phyloP scores from a whole-genome alignment of 92 coral and sea anemone species.

The Porites evermanni region DNA sequence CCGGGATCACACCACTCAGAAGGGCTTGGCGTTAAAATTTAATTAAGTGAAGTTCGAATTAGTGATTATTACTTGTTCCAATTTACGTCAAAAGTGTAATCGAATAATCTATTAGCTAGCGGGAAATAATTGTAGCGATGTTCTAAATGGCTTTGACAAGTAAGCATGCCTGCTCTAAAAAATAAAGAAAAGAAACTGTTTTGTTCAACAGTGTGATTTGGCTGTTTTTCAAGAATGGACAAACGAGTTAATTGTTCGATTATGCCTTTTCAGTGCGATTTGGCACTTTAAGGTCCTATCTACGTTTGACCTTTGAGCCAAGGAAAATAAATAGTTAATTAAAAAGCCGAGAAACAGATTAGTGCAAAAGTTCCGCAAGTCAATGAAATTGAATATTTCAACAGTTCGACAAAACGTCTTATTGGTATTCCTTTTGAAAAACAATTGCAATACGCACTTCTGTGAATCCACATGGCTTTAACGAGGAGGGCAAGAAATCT shows the following conservation, averaged over 20 bases:
- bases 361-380: neutral
- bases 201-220: neutral
- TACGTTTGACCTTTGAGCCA: slow-evolving; percentile 1
- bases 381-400: neutral
- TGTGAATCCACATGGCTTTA: slow-evolving; percentile 19
- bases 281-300: neutral
- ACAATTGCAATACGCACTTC: neutral
- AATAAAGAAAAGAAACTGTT: neutral
- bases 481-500: slow-evolving; percentile 8
- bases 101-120: slow-evolving; percentile 16
- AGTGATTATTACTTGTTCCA: slow-evolving; percentile 26
- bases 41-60: slow-evolving; percentile 26
- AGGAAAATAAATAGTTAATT: slow-evolving; percentile 8
- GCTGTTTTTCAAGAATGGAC: neutral
- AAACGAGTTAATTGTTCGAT: slow-evolving; percentile 11
- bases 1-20: neutral
- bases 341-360: neutral
- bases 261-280: neutral
- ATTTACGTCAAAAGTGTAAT: slow-evolving; percentile 16
- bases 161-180: neutral
- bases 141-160: slow-evolving; percentile 8
- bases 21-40: slow-evolving; percentile 33
- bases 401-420: neutral
- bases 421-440: neutral
- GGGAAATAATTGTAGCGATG: slow-evolving; percentile 26